Evolutionary conservation across 2,797 vertebrate genomes (phyloP).

Genomic region (Calcarius lapponicus): DNA sequence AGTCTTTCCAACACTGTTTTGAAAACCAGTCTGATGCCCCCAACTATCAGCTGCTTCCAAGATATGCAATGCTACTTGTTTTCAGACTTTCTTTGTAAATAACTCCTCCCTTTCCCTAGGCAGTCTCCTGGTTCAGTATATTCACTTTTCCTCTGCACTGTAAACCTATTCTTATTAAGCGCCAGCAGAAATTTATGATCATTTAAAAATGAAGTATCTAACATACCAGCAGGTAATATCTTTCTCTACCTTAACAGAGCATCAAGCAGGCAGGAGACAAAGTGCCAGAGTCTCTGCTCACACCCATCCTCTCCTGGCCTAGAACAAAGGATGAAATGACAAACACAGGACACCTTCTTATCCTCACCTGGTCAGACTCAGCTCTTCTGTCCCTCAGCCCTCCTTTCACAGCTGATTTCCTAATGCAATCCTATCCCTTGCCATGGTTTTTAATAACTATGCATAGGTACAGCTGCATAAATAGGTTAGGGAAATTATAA

Average conservation of each 20-base stretch:
- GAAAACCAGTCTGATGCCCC: not conserved
- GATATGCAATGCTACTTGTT: not conserved
- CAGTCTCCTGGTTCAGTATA: not conserved
- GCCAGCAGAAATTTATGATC: constrained; percentile 49
- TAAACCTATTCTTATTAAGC: constrained; percentile 40
- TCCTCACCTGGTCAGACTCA: not conserved
- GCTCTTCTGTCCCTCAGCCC: not conserved
- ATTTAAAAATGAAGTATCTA: constrained; percentile 69
- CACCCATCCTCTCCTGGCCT: not conserved
- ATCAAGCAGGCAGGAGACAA: constrained; percentile 37
- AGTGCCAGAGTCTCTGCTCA: not conserved
- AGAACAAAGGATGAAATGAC: not conserved
- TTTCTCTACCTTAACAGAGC: constrained; percentile 32
- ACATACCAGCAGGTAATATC: constrained; percentile 54
- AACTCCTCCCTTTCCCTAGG: not conserved
- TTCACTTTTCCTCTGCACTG: constrained; percentile 9
- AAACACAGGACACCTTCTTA: not conserved
- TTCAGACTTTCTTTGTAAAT: not conserved
- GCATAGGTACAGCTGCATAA: not conserved
- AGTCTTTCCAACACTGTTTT: not conserved
- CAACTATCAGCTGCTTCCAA: not conserved
- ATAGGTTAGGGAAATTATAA: not conserved
- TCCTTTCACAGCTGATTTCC: not conserved
- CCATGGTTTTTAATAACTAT: not conserved
- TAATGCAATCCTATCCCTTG: not conserved